Percentiles rank a stretch among this genome's conserved stretches.
Conservation (phyloP, 2,888 invertebrate genomes). For the Pollenia griseotomentosa region DNA sequence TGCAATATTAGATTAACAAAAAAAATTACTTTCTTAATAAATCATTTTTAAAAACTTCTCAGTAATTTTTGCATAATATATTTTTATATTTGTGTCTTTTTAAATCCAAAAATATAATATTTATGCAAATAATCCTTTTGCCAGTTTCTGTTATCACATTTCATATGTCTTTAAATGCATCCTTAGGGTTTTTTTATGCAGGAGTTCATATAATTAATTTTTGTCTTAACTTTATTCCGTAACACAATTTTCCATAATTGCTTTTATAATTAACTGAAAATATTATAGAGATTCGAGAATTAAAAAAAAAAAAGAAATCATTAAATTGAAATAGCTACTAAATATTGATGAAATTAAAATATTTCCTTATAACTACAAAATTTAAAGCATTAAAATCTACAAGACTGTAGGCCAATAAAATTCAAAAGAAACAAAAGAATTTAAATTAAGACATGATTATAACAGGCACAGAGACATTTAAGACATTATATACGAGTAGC, state of each 20-base stretch:
- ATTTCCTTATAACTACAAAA: slow-evolving; percentile 1
- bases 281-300: background rate
- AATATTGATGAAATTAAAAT: slow-evolving; percentile 23
- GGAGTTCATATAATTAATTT: slow-evolving; percentile 23
- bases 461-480: background rate
- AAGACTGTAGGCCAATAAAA: slow-evolving; percentile 33
- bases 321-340: slow-evolving; percentile 15
- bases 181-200: background rate
- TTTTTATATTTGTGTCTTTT: no score
- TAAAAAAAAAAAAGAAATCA: background rate
- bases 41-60: no score
- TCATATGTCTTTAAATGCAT: background rate
- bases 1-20: no score
- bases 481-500: background rate
- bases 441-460: slow-evolving; percentile 8
- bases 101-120: background rate
- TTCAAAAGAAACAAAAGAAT: slow-evolving; percentile 22
- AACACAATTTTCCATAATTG: slow-evolving; percentile 22
- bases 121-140: background rate
- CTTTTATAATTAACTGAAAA: slow-evolving; percentile 33
- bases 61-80: no score
- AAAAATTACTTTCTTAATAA: no score
- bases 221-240: slow-evolving; percentile 4
- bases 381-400: background rate
- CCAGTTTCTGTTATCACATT: background rate